phyloP scores from a whole-genome alignment of 2,797 vertebrate species.

The Selene dorsalis region DNA sequence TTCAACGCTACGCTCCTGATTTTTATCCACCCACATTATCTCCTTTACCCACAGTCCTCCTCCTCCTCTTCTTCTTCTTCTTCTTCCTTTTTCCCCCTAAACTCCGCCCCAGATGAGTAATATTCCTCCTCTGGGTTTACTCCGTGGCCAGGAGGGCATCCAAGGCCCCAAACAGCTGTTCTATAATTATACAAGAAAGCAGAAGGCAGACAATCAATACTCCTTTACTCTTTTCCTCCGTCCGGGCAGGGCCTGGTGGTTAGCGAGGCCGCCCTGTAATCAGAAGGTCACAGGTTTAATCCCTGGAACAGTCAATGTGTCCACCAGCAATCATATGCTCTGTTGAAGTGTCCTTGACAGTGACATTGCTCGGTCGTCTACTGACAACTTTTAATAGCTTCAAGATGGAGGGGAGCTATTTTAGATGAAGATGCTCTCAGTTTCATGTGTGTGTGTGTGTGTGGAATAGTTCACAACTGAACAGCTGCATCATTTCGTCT shows the following conservation, averaged over 20 bases:
- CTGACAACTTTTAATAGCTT: slow-evolving; percentile 29
- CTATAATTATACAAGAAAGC: slow-evolving; percentile 72
- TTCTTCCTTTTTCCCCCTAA: not conserved
- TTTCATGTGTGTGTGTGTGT: not conserved
- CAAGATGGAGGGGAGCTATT: slow-evolving; percentile 1
- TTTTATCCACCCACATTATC: slow-evolving; percentile 23
- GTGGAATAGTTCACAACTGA: not conserved
- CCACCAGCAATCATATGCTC: slow-evolving; percentile 35
- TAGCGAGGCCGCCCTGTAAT: slow-evolving; percentile 45
- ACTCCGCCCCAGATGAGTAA: slow-evolving; percentile 42
- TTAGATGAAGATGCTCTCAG: not conserved
- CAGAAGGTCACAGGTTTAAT: slow-evolving; percentile 68
- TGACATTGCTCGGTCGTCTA: slow-evolving; percentile 55
- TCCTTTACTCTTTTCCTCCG: slow-evolving; percentile 52
- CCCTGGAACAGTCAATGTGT: slow-evolving; percentile 40
- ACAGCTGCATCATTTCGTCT: not conserved
- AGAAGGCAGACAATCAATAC: slow-evolving; percentile 67
- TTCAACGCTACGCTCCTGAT: slow-evolving; percentile 9
- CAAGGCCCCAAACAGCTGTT: slow-evolving; percentile 67
- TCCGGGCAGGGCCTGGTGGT: slow-evolving; percentile 44
- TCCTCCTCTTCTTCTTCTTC: slow-evolving; percentile 2
- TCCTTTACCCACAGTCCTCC: not conserved
- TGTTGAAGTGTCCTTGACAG: slow-evolving; percentile 53
- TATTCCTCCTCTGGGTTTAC: slow-evolving; percentile 56
- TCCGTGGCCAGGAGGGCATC: slow-evolving; percentile 42